phyloP scores from a whole-genome alignment of 2,113 vertebrate genomes.

The Aegotheles bennettii region DNA sequence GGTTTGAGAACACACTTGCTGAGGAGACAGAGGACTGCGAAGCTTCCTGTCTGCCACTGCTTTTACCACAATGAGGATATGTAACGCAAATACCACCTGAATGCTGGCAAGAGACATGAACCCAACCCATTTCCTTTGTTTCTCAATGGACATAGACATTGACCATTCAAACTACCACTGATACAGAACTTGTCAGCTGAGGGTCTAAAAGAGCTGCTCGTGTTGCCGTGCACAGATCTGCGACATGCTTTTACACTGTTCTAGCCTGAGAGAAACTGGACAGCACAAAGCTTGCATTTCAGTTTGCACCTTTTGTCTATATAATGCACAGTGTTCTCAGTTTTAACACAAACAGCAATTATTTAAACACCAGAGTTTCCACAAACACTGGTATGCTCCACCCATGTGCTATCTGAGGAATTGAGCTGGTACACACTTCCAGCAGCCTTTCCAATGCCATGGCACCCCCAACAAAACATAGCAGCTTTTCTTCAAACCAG shows the following conservation, averaged over 20 bases:
- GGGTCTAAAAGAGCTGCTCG: not conserved
- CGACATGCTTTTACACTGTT: not conserved
- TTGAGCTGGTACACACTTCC: not conserved
- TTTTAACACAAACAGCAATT: not conserved
- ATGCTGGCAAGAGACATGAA: not conserved
- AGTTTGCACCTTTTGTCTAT: not conserved
- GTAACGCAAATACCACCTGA: not conserved
- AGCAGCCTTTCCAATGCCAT: not conserved
- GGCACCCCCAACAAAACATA: not conserved
- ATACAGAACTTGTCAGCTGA: not conserved
- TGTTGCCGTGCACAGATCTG: not conserved
- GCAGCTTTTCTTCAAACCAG: not conserved
- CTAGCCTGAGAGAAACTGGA: not conserved
- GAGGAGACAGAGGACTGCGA: not conserved
- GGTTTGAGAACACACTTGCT: not conserved
- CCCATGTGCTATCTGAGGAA: not conserved
- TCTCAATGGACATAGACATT: not conserved
- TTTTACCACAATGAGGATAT: not conserved
- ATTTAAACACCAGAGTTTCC: not conserved
- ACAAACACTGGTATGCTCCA: not conserved
- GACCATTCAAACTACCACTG: not conserved
- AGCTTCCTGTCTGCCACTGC: not conserved
- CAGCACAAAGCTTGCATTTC: not conserved
- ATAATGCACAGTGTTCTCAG: not conserved
- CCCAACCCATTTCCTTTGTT: not conserved